phyloP scores from a whole-genome alignment of 1,140 invertebrate species.

The Pinna nobilis region DNA sequence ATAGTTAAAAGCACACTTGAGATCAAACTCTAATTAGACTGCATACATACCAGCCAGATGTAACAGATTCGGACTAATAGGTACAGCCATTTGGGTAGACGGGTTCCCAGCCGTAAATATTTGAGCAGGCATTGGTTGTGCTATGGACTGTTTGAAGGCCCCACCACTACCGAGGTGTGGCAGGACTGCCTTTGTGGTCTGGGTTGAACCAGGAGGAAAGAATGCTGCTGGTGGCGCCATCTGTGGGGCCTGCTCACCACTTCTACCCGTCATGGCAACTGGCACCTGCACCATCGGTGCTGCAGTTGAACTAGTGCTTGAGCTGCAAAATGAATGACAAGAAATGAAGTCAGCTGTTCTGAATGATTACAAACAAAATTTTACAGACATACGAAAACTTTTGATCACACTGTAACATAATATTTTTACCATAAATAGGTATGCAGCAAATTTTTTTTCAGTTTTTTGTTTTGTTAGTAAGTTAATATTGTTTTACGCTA shows the following conservation, averaged over 20 bases:
- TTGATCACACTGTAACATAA: too few species aligned
- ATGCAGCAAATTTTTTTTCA: too few species aligned
- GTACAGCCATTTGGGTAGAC: conserved; percentile 31
- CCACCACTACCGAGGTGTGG: conserved; percentile 3
- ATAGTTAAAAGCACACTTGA: background rate
- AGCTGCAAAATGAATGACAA: too few species aligned
- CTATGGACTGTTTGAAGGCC: conserved; percentile 19
- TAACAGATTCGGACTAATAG: conserved; percentile 37
- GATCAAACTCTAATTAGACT: background rate
- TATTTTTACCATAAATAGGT: too few species aligned
- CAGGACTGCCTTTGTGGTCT: too few species aligned
- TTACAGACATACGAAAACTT: too few species aligned
- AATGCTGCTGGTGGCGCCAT: conserved; percentile 7
- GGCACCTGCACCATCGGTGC: background rate
- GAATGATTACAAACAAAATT: too few species aligned
- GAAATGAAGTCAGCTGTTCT: too few species aligned
- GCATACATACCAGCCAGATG: conserved; percentile 17
- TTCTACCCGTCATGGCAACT: background rate
- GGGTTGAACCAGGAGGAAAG: background rate
- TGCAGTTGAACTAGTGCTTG: too few species aligned
- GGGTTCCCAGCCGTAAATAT: conserved; percentile 24
- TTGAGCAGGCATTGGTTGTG: conserved; percentile 29
- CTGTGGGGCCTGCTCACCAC: background rate
- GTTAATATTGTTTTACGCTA: too few species aligned
- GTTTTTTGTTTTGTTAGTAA: too few species aligned